phyloP scores from a whole-genome alignment of 1,140 invertebrate species.

The Chlorops oryzae region DNA sequence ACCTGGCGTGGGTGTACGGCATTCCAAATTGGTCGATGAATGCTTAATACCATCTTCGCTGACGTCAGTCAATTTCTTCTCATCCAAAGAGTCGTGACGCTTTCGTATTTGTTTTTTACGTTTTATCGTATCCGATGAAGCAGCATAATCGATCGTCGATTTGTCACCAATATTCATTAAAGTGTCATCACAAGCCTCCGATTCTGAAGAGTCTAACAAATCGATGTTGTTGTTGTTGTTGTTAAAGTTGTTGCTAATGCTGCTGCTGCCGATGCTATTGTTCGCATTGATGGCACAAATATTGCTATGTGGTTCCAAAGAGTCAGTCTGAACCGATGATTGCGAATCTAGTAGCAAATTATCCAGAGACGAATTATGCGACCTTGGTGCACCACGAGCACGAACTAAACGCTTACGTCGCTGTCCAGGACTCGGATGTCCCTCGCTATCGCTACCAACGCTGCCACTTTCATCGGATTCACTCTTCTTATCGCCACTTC shows the following conservation, averaged over 20 bases:
- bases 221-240: conserved; percentile 41
- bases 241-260: conserved; percentile 35
- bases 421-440: conserved; percentile 78
- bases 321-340: conserved; percentile 48
- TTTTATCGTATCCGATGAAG: conserved; percentile 70
- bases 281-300: too few relatives aligned
- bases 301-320: conserved; percentile 53
- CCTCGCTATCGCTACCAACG: conserved; percentile 76
- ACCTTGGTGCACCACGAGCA: conserved; percentile 70
- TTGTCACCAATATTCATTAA: conserved; percentile 54
- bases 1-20: conserved; percentile 52
- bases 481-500: conserved; percentile 57
- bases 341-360: conserved; percentile 57
- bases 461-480: conserved; percentile 80
- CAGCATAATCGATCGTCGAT: conserved; percentile 51
- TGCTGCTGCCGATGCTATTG: too few relatives aligned
- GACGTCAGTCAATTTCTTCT: conserved; percentile 50
- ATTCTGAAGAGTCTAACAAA: conserved; percentile 63
- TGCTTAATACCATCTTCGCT: conserved; percentile 9
- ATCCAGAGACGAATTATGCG: conserved; percentile 72
- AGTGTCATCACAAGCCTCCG: conserved; percentile 68
- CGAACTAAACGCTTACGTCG: conserved; percentile 70
- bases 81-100: conserved; percentile 51
- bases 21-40: conserved; percentile 39
- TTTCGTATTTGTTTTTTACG: conserved; percentile 69